Evolutionary conservation across 2,888 invertebrate genomes (phyloP), one percentile per base, ranked within the genome.

Genomic region (Nezara viridula): DNA sequence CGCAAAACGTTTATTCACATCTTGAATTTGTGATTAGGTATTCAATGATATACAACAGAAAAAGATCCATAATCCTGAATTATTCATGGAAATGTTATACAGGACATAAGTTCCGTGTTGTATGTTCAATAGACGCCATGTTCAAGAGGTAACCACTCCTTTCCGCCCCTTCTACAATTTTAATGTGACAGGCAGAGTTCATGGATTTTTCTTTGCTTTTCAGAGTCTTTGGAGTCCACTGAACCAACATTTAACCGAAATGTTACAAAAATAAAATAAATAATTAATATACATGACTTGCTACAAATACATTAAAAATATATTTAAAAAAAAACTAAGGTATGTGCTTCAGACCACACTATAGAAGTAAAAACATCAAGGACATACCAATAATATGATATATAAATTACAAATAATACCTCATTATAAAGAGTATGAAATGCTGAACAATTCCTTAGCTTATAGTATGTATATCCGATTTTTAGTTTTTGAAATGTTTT

Each of bases 11-110:
- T 73, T 73, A 73, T 37, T 37, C 66, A 5, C 66, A 37, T 73
- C 66, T 37, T 37, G 37, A 37, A 73, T 73, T 73, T 19, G 66
- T 73, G 32, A 73, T 73, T 73, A 73, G 66, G 32, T 21, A 73
- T 73, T 73, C 37, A 73, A 73, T 37, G 66, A 73, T 73, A 37
- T 73, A 73, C 66, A 73, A 73, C 5, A 73, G 66, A 73, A 73
- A 73, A 73, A 21, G 66, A 37, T 37, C 66, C 37, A 37, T 73
- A 37, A 37, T 1, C 2, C 14, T 73, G 66, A 73, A 73, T 73
- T 6, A 73, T 73, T 73, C 66, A 73, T 73, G 66, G 66, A 37
- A 73, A 73, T 32, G 66, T 73, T 73, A 73, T 37, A 37, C 32
- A 9, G 66, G 37, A 37, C 37, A 73, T 37, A 73, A 73, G 66